These are phyloP conservation scores for Prionace glauca DNA, from an alignment of 2,797 vertebrate species.

Conservation along the genomic window DNA sequence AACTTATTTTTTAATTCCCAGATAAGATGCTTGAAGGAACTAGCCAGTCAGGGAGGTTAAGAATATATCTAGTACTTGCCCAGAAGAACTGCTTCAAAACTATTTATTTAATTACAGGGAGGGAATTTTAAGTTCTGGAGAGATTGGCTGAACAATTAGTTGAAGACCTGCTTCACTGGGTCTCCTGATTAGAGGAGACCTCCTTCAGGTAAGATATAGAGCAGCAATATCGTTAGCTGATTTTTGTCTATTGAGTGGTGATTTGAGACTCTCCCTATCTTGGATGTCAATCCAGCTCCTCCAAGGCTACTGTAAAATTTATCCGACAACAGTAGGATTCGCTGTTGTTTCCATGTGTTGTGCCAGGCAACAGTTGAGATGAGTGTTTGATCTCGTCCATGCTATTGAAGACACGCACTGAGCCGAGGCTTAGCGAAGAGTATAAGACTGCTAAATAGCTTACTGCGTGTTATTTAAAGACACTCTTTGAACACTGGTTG, in stretches of 20 bases:
- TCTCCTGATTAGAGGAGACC: background rate
- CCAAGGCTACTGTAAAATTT: background rate
- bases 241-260: background rate
- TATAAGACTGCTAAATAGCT: background rate
- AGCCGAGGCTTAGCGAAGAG: background rate
- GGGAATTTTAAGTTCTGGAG: background rate
- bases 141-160: background rate
- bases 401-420: background rate
- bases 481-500: background rate
- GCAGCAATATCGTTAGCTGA: background rate
- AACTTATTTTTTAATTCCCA: background rate
- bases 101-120: background rate
- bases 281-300: background rate
- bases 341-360: background rate
- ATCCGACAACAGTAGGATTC: background rate
- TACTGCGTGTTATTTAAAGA: background rate
- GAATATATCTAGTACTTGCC: background rate
- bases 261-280: background rate
- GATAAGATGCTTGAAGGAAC: background rate
- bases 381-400: background rate
- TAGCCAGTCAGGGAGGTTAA: background rate
- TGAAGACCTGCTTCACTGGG: background rate
- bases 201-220: background rate
- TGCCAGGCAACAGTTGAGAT: background rate
- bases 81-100: background rate